phyloP scores from a whole-genome alignment of 2,797 vertebrate genomes.

The Onychomys arenicola region DNA sequence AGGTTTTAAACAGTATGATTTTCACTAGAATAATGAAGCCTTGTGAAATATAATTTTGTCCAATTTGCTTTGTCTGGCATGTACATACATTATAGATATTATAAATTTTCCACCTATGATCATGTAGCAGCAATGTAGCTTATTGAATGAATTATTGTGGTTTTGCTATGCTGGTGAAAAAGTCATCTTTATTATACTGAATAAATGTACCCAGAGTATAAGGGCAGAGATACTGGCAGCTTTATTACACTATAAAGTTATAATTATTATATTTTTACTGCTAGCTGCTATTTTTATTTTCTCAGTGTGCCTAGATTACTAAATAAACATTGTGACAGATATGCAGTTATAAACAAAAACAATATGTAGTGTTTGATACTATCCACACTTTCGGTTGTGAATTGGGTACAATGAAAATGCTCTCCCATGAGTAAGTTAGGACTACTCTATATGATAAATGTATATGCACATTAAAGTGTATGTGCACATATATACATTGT shows the following conservation, averaged over 20 bases:
- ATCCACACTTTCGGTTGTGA: not conserved
- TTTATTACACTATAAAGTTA: not conserved
- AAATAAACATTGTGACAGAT: not conserved
- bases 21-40: not conserved
- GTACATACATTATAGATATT: not conserved
- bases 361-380: not conserved
- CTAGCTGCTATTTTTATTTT: not conserved
- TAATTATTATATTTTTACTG: not conserved
- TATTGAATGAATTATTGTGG: not conserved
- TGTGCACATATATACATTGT: not conserved
- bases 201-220: not conserved
- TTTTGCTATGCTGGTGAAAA: no score
- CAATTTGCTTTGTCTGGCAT: no score
- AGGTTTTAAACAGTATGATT: not conserved
- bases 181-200: not conserved
- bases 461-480: not conserved
- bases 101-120: not conserved
- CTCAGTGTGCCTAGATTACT: not conserved
- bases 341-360: not conserved
- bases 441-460: not conserved
- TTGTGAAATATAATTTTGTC: not conserved
- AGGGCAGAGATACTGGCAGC: not conserved
- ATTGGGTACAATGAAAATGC: not conserved
- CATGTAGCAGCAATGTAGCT: not conserved
- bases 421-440: not conserved